Base-by-base conservation (phyloP, 92 coral and sea anemone genomes). In the Epizoanthus stellaris region DNA sequence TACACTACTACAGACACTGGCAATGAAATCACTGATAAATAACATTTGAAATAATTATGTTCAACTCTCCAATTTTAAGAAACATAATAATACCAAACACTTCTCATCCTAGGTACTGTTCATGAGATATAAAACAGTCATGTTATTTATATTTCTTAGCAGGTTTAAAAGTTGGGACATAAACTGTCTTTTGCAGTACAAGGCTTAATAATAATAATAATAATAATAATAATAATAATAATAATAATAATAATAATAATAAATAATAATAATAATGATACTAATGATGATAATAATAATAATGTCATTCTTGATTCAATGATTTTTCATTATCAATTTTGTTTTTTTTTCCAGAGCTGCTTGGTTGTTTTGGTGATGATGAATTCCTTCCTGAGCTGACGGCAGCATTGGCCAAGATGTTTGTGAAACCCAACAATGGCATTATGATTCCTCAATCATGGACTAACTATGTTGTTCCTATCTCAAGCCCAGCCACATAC, bases 321-420 rank as follows among this genome's bases (percentile, higher is more conserved):
- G 12, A 56, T 69, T 49, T 9, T 36, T 53, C 17, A 14, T 21
- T 11, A n/a, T n/a, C 5, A 21, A 16, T 73, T 49, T 3, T 14
- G 5, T 43, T 38, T 39, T 30, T 56, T 21, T 62, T 76, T 76
- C 6, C 40, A 89, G 92, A 89, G 62, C 77, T 89, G 8, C 82
- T 89, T 39, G 92, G 92, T 4, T 89, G 92, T 49, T 89, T 89
- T 85, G 92, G 92, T 57, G 92, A 89, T 79, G 92, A 89, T 19
- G 89, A 89, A 67, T 89, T 89, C 62, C 86, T 89, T 17, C 92
- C 92, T 0, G 92, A 89, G 74, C 89, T 89, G 20, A 89, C 89
- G 20, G 61, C 89, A 11, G 42, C 88, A 20, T 40, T 85, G 45
- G 68, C 86, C 76, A 70, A 80, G 76, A 6, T 77, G 62, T 89